A percentile compares a stretch with the other conserved stretches of the same genome.
These are phyloP conservation scores for Craniophora ligustri DNA, from an alignment of 2,888 invertebrate genomes.

Conservation along the genomic window DNA sequence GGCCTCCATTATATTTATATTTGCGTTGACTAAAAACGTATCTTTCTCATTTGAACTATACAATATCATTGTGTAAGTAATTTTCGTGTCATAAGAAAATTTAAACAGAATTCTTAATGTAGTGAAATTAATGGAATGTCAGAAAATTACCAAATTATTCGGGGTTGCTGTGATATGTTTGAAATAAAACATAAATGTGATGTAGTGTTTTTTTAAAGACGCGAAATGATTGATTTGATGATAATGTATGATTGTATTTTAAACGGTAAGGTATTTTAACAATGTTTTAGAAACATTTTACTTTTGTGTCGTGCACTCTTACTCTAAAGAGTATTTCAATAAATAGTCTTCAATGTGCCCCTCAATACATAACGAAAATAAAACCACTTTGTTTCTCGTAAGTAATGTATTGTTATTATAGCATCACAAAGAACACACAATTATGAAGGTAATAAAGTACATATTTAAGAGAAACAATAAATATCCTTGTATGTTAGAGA, in stretches of 20 bases:
- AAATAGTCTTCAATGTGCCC: slow-evolving; percentile 1
- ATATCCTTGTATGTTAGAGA: slow-evolving; percentile 11
- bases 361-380: slow-evolving; percentile 5
- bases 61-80: slow-evolving; percentile 4
- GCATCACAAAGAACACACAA: slow-evolving; percentile 36
- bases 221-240: slow-evolving; percentile 29
- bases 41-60: background rate
- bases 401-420: slow-evolving; percentile 21
- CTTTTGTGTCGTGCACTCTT: slow-evolving; percentile 21
- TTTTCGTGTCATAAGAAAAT: slow-evolving; percentile 34
- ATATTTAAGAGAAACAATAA: slow-evolving; percentile 20
- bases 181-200: slow-evolving; percentile 59
- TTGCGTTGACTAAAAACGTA: background rate
- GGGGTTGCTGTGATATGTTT: slow-evolving; percentile 74
- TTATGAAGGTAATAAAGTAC: slow-evolving; percentile 25
- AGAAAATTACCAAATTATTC: slow-evolving; percentile 59
- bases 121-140: slow-evolving; percentile 43
- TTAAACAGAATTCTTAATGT: slow-evolving; percentile 28
- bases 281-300: slow-evolving; percentile 42
- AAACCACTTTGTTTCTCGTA: slow-evolving; percentile 20
- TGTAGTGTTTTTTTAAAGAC: slow-evolving; percentile 50
- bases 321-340: slow-evolving; percentile 22
- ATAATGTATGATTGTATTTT: slow-evolving; percentile 43
- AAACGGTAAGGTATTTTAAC: slow-evolving; percentile 30
- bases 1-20: too few relatives aligned